A percentile compares a stretch with the other conserved stretches of the same genome.
Evolutionary conservation across 2,113 vertebrate species (phyloP).

Genomic region (Gymnarchus niloticus): DNA sequence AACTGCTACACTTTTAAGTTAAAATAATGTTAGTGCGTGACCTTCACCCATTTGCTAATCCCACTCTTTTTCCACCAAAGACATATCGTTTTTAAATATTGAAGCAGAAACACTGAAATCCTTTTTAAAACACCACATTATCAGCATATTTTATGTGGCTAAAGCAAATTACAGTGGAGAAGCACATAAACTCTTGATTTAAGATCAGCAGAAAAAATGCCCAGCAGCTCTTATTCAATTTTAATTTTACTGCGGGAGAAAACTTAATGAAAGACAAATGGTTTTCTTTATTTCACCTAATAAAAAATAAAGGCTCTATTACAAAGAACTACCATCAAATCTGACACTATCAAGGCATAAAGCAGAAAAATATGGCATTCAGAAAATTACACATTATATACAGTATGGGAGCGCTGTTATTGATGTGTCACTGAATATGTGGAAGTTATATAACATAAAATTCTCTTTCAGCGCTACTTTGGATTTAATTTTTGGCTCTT

Average conservation of each 20-base stretch:
- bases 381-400: not conserved
- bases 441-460: not conserved
- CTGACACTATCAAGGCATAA: not conserved
- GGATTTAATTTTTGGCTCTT: not conserved
- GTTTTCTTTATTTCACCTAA: too few relatives aligned
- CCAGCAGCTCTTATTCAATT: not conserved
- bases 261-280: too few relatives aligned
- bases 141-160: not conserved
- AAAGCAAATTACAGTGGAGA: not conserved
- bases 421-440: too few relatives aligned
- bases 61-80: not conserved
- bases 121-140: not conserved
- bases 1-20: not conserved
- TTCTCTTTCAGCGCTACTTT: too few relatives aligned
- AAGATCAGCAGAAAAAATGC: not conserved
- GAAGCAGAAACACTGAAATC: not conserved
- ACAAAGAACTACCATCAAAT: not conserved
- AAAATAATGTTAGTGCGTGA: not conserved
- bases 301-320: too few relatives aligned
- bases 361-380: not conserved
- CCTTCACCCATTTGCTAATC: not conserved
- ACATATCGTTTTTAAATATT: not conserved
- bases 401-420: too few relatives aligned
- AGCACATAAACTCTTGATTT: not conserved
- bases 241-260: not conserved